Evolutionary conservation across 2,113 vertebrate genomes (phyloP), one percentile per base, ranked within the genome.

Genomic region (Henicopernis longicauda): DNA sequence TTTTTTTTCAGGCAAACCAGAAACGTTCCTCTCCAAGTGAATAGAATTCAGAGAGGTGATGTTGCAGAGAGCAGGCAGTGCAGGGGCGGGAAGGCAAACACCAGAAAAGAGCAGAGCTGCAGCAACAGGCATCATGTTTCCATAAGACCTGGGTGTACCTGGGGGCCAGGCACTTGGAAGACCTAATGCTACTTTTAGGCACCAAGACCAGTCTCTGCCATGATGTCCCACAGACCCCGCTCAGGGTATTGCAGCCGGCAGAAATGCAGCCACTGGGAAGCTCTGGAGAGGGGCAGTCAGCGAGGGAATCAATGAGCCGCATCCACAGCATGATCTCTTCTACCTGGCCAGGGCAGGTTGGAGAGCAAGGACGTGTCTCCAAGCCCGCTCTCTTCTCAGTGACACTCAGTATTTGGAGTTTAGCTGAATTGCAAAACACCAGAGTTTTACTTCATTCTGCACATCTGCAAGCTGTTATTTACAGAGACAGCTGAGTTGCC

Each of bases 61-160:
- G 31, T 8, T 62, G 36, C 72, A 38, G 57, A 19, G 32, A 14
- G 6, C 13, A 29, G 59, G 52, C 58, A 61, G 72, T 1, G 29
- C 36, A 78, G 19, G 20, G 54, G 3, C 5, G 10, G 62, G 47
- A n/a, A n/a, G 14, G 69, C 40, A 71, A 63, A 42, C 50, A 29
- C 25, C 22, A 13, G 44, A 10, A 18, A n/a, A 26, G 38, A 49
- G 38, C 57, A 40, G 44, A 50, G 50, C 25, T 27, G 58, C 36
- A 47, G 59, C 72, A 62, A 7, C 6, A 31, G 13, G 18, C 14
- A 0, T 5, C 20, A 3, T 0, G 0, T 58, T 47, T n/a, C 32
- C 14, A 0, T 15, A 3, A 38, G 26, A 36, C 12, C 31, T 19
- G 40, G 18, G 34, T 2, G 18, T 34, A 18, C 42, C 65, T 10